phyloP scores from a whole-genome alignment of 2,797 vertebrate species.

The Paramormyrops hopkinsi region DNA sequence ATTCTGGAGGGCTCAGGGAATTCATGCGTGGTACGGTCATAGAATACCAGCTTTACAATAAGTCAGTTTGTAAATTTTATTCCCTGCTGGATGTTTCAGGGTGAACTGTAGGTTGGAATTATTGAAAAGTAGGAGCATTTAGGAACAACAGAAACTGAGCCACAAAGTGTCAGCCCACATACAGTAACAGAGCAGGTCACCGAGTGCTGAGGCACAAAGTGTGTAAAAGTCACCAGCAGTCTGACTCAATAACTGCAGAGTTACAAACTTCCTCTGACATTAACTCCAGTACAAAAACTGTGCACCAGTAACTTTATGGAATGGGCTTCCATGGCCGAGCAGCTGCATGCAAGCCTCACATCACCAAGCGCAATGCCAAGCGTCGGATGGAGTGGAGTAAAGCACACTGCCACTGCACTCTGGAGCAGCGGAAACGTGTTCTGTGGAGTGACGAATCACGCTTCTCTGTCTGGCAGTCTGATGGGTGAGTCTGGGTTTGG shows the following conservation, averaged over 20 bases:
- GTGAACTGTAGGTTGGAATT: background rate
- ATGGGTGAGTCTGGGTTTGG: background rate
- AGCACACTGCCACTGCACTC: background rate
- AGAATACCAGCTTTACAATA: background rate
- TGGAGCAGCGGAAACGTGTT: background rate
- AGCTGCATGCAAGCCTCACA: background rate
- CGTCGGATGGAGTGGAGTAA: background rate
- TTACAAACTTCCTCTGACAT: background rate
- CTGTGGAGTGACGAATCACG: background rate
- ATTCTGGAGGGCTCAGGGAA: background rate
- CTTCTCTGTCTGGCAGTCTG: background rate
- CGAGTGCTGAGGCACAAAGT: background rate
- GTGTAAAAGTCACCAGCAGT: background rate
- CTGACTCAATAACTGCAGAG: background rate
- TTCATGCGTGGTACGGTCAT: background rate
- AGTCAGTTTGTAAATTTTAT: background rate
- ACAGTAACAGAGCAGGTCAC: background rate
- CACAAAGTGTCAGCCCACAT: background rate
- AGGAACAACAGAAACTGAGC: background rate
- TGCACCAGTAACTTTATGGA: background rate
- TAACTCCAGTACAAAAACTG: background rate
- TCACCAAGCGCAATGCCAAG: background rate
- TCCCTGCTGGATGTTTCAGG: background rate
- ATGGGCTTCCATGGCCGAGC: background rate
- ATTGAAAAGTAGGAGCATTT: background rate